Evolutionary conservation across 2,113 vertebrate species (phyloP).

Genomic region (Marcusenius ussheri): DNA sequence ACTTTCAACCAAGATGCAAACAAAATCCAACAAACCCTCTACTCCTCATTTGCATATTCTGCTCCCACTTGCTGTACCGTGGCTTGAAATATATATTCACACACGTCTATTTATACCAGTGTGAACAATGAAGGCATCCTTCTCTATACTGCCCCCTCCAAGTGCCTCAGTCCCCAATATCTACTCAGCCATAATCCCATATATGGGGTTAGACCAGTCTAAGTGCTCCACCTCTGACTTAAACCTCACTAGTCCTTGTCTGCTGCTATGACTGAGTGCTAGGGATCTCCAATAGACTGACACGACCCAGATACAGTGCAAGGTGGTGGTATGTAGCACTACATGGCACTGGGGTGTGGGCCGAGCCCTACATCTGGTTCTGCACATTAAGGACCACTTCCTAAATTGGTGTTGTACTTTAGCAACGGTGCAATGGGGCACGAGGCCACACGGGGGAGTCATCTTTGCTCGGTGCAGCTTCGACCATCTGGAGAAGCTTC

Average conservation of each 20-base stretch:
- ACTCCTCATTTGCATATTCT: background rate
- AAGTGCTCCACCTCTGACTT: background rate
- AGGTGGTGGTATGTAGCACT: background rate
- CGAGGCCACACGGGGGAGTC: background rate
- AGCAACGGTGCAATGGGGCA: background rate
- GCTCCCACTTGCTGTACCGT: background rate
- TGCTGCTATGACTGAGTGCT: background rate
- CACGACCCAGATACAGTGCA: background rate
- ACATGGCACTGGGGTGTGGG: background rate
- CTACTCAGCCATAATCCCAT: background rate
- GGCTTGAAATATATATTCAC: background rate
- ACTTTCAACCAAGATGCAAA: background rate
- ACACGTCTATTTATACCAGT: background rate
- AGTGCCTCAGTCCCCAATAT: background rate
- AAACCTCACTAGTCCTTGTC: background rate
- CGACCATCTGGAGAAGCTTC: background rate
- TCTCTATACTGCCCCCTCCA: background rate
- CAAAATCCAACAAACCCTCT: background rate
- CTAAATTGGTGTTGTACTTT: background rate
- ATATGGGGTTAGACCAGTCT: background rate
- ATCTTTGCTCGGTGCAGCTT: background rate
- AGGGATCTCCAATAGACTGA: background rate
- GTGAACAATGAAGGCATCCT: background rate
- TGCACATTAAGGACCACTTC: background rate
- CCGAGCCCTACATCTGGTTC: background rate